phyloP scores from a whole-genome alignment of 2,888 invertebrate species.

The Stenurella melanura region DNA sequence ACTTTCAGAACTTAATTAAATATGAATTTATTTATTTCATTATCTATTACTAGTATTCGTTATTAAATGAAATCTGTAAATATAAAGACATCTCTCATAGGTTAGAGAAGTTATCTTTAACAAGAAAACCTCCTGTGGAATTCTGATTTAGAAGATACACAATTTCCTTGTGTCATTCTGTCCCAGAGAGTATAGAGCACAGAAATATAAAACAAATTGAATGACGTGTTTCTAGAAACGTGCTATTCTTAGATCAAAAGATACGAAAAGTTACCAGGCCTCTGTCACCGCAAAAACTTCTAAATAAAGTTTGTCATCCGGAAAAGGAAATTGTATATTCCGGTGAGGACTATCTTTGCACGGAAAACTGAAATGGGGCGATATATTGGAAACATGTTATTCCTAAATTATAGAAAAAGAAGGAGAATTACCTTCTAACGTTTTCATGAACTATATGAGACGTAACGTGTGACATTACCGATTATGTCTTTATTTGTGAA shows the following conservation, averaged over 20 bases:
- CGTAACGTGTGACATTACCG: not conserved
- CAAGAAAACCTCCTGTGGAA: not conserved
- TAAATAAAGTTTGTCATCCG: constrained; percentile 37
- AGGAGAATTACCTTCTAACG: not conserved
- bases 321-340: constrained; percentile 43
- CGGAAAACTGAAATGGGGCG: constrained; percentile 20
- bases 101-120: not conserved
- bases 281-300: constrained; percentile 37
- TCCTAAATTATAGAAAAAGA: constrained; percentile 4
- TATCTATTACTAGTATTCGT: no score
- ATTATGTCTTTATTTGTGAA: not conserved
- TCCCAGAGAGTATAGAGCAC: not conserved
- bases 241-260: constrained; percentile 30
- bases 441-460: not conserved
- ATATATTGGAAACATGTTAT: constrained; percentile 29
- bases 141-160: constrained; percentile 17
- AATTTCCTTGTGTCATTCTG: constrained; percentile 14
- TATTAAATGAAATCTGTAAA: not conserved
- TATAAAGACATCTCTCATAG: not conserved
- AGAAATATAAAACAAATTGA: constrained; percentile 35
- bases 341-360: constrained; percentile 31
- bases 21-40: no score
- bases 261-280: constrained; percentile 32
- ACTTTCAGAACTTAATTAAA: no score
- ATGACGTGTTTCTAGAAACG: constrained; percentile 20